Evolutionary conservation across 2,797 vertebrate genomes (phyloP).

Genomic region (Gadopsis bispinosus): DNA sequence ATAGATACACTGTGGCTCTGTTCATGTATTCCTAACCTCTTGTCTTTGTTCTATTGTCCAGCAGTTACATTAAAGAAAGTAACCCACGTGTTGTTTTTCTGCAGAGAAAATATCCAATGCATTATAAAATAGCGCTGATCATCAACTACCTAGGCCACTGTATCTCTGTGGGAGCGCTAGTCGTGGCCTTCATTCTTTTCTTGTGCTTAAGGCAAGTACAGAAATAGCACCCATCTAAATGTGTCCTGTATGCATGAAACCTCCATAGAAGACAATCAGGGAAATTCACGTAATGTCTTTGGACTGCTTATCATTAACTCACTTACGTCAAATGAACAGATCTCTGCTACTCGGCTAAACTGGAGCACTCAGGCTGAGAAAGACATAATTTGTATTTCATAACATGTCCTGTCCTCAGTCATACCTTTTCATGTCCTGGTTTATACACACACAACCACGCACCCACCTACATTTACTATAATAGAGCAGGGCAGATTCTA

Average conservation of each 20-base stretch:
- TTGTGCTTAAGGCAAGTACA: slow-evolving; percentile 94
- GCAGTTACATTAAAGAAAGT: slow-evolving; percentile 4
- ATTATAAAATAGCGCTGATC: slow-evolving; percentile 95
- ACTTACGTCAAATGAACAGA: slow-evolving; percentile 67
- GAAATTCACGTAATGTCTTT: slow-evolving; percentile 52
- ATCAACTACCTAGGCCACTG: slow-evolving; percentile 99
- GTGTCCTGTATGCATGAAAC: slow-evolving; percentile 58
- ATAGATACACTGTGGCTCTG: not conserved
- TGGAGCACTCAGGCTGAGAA: slow-evolving; percentile 15
- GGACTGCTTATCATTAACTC: slow-evolving; percentile 67
- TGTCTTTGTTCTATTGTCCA: slow-evolving; percentile 12
- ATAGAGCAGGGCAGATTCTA: slow-evolving; percentile 21
- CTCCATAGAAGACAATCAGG: slow-evolving; percentile 60
- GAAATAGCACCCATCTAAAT: slow-evolving; percentile 66
- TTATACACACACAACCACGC: slow-evolving; percentile 29
- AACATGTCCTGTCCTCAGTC: slow-evolving; percentile 26
- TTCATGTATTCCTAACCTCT: not conserved
- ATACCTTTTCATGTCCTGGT: slow-evolving; percentile 22
- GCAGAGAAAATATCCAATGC: slow-evolving; percentile 94
- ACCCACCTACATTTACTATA: slow-evolving; percentile 15
- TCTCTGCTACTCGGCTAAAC: slow-evolving; percentile 9
- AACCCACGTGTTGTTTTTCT: slow-evolving; percentile 43
- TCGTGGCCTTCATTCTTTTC: slow-evolving; percentile 96
- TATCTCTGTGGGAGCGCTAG: slow-evolving; percentile 93
- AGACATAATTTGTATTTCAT: slow-evolving; percentile 32